Evolutionary conservation across 2,113 vertebrate species (phyloP), one percentile per base, ranked within the genome.

Genomic region (Salvator merianae): DNA sequence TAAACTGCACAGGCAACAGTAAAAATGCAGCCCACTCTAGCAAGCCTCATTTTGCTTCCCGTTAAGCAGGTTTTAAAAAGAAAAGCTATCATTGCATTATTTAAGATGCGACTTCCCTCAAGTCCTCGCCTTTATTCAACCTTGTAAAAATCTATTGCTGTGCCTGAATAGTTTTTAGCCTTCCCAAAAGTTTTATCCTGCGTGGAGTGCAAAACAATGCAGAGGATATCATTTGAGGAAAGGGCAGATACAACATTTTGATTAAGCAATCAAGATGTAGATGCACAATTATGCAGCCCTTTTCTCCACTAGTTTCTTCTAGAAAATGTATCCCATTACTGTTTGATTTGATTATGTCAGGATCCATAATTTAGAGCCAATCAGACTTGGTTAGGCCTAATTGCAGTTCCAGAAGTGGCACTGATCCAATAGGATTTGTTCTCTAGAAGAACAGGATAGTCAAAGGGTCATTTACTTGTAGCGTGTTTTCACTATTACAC

Each of bases 21-120:
- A 79, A 91, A 89, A 84, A 28, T 14, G 82, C 83, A 86, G 63
- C 26, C 70, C 38, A 82, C 5, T 81, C 71, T 70, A 91, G 79
- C 2, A 71, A 0, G 24, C 87, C 14, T 90, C 79, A 32, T 40
- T 86, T 80, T 81, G 83, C 2, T 71, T 83, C 77, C 34, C 12
- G 47, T 88, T 88, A 84, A 76, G 24, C 24, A 87, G 36, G 86
- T 62, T 78, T 62, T 38, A 89, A 90, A 74, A 82, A 71, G 40
- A 81, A 66, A 20, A 63, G 75, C 74, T 59, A 85, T 75, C 82
- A 20, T 30, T 65, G 62, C 84, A 66, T 43, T 83, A 79, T 50
- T 71, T 79, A 71, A 89, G 79, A 93, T 85, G 1, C n/a, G 0
- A 76, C 12, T 86, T 77, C 30, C 26, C 82, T 7, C 18, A 72